Conservation (phyloP, 2,888 invertebrate species). For the Camponotus fellah region DNA sequence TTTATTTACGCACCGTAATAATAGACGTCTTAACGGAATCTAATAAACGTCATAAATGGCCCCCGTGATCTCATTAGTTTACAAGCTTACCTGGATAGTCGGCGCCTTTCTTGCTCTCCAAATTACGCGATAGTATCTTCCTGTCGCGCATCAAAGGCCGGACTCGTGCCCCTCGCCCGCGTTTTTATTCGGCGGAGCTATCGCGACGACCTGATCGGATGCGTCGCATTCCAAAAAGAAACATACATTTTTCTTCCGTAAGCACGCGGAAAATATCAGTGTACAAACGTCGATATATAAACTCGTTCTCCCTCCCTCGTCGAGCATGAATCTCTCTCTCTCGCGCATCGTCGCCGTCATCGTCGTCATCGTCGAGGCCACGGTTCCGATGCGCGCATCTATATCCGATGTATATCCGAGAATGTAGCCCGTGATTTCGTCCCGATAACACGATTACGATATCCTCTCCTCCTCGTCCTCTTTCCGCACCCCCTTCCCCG, state of each 20-base stretch:
- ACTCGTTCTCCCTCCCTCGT: not conserved
- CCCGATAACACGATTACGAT: slow-evolving; percentile 83
- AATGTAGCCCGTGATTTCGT: slow-evolving; percentile 83
- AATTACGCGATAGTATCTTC: slow-evolving; percentile 22
- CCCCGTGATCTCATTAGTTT: slow-evolving; percentile 78
- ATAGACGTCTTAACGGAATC: slow-evolving; percentile 84
- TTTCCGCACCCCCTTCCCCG: slow-evolving; percentile 64
- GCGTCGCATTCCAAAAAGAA: slow-evolving; percentile 11
- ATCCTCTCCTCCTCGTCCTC: slow-evolving; percentile 69
- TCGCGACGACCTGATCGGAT: not conserved
- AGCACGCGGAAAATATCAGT: not conserved
- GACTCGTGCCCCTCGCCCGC: not conserved
- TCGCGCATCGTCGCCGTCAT: slow-evolving; percentile 2
- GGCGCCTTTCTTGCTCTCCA: slow-evolving; percentile 37
- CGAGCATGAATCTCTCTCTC: slow-evolving; percentile 15
- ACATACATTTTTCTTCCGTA: not conserved
- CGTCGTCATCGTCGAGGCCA: not conserved
- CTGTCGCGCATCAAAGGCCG: slow-evolving; percentile 34
- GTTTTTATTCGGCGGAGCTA: not conserved
- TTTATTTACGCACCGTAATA: slow-evolving; percentile 81
- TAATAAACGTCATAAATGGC: slow-evolving; percentile 84
- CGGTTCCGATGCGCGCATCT: slow-evolving; percentile 54
- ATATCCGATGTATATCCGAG: slow-evolving; percentile 78
- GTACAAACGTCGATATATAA: slow-evolving; percentile 4
- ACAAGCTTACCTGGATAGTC: slow-evolving; percentile 66